Evolutionary conservation across 2,113 vertebrate species (phyloP).

Genomic region (Elephantulus edwardii): DNA sequence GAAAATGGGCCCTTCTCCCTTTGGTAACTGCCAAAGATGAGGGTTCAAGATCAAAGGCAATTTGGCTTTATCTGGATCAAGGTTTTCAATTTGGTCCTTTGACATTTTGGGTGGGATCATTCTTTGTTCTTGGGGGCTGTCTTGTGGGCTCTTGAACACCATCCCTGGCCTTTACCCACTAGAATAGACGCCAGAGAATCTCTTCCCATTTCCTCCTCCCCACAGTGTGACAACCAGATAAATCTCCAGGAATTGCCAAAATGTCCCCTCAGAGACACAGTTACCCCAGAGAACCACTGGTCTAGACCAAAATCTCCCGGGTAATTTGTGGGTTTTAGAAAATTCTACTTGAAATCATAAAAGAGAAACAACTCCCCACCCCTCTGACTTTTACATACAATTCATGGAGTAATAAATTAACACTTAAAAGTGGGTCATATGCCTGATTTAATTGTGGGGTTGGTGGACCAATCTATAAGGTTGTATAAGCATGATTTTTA

Average conservation of each 20-base stretch:
- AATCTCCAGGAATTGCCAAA: constrained; percentile 28
- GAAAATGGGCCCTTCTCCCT: not conserved
- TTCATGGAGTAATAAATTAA: constrained; percentile 53
- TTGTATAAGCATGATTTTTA: not conserved
- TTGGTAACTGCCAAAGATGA: not conserved
- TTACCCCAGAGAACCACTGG: constrained; percentile 7
- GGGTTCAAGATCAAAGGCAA: not conserved
- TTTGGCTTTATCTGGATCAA: constrained; percentile 2
- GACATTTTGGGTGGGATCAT: not conserved
- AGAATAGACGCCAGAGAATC: not conserved
- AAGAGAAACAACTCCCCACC: not conserved
- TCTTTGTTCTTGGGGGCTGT: not conserved
- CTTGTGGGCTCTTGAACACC: not conserved
- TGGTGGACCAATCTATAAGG: not conserved
- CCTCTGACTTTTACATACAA: constrained; percentile 41
- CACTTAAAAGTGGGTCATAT: constrained; percentile 32
- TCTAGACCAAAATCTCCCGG: constrained; percentile 64
- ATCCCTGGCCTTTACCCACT: not conserved
- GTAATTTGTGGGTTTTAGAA: constrained; percentile 52
- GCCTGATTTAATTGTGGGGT: constrained; percentile 52
- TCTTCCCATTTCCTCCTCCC: not conserved
- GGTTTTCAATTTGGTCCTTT: not conserved
- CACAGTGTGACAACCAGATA: not conserved
- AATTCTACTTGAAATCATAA: constrained; percentile 60
- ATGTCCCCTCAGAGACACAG: not conserved